A percentile compares a stretch with the other conserved stretches of the same genome.
phyloP scores from a whole-genome alignment of 2,888 invertebrate species.

The Pheosia tremula region DNA sequence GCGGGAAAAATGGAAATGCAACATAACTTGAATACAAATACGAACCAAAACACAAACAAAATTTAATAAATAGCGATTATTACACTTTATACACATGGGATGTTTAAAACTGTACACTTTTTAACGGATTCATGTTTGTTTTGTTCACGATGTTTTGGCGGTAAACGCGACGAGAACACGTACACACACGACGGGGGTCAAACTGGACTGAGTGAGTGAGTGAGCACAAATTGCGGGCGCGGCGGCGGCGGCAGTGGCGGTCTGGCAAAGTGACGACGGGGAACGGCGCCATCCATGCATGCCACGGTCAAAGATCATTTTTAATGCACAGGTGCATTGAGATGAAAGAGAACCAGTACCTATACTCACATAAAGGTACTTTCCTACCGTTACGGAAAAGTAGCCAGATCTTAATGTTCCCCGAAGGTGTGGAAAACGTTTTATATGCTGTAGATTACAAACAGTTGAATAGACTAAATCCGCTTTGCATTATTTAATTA shows the following conservation, averaged over 20 bases:
- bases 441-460: no score
- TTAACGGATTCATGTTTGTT: constrained; percentile 53
- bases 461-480: no score
- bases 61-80: constrained; percentile 27
- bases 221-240: constrained; percentile 19
- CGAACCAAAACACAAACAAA: constrained; percentile 29
- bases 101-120: constrained; percentile 41
- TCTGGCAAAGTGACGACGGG: no score
- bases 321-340: no score
- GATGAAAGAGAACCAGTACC: no score
- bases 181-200: constrained; percentile 45
- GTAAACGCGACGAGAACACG: constrained; percentile 44
- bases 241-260: not conserved
- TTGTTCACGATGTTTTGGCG: constrained; percentile 56
- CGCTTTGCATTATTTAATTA: no score
- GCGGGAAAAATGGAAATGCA: constrained; percentile 41
- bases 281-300: no score
- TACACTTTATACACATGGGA: constrained; percentile 36
- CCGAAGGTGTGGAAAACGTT: no score
- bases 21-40: constrained; percentile 43
- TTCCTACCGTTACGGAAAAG: no score
- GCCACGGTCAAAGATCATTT: no score
- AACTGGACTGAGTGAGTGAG: constrained; percentile 67
- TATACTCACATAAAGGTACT: no score
- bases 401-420: no score